Evolutionary conservation across 92 coral and sea anemone species (phyloP).

Genomic region (Heteractis magnifica): DNA sequence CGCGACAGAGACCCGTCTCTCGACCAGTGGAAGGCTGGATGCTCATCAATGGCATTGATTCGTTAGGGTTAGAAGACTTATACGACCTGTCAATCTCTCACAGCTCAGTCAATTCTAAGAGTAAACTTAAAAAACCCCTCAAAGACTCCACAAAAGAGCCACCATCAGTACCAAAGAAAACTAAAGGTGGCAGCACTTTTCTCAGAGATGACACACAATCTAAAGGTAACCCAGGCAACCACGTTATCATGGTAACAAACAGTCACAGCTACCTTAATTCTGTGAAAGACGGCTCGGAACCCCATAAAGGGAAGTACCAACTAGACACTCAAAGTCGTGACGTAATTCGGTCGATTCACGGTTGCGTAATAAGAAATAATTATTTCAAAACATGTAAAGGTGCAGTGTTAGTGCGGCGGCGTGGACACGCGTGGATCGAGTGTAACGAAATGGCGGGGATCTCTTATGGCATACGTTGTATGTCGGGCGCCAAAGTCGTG

Average conservation of each 20-base stretch:
- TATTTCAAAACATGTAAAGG: conserved; percentile 71
- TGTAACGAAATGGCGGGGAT: conserved; percentile 79
- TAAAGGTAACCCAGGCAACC: conserved; percentile 33
- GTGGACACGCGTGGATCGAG: conserved; percentile 95
- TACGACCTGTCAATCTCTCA: conserved; percentile 68
- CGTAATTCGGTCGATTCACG: conserved; percentile 74
- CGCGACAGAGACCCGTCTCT: conserved; percentile 78
- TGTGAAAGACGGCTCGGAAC: conserved; percentile 7
- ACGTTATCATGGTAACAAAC: conserved; percentile 51
- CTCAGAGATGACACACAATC: conserved; percentile 34
- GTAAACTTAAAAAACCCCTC: conserved; percentile 14
- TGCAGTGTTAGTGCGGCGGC: conserved; percentile 79
- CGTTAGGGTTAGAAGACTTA: conserved; percentile 71
- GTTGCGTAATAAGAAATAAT: conserved; percentile 83
- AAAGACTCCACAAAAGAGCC: conserved; percentile 47
- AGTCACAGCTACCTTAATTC: conserved; percentile 44
- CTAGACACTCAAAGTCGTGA: conserved; percentile 68
- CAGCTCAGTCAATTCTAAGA: conserved; percentile 22
- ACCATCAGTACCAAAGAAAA: conserved; percentile 23
- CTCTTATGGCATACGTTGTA: conserved; percentile 79
- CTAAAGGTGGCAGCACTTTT: conserved; percentile 10
- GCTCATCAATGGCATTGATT: conserved; percentile 55
- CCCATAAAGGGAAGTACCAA: conserved; percentile 51
- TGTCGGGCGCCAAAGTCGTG: conserved; percentile 79
- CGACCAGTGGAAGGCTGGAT: conserved; percentile 88